Evolutionary conservation across 2,113 vertebrate genomes (phyloP), one percentile per base, ranked within the genome.

Genomic region (Tringa solitaria): DNA sequence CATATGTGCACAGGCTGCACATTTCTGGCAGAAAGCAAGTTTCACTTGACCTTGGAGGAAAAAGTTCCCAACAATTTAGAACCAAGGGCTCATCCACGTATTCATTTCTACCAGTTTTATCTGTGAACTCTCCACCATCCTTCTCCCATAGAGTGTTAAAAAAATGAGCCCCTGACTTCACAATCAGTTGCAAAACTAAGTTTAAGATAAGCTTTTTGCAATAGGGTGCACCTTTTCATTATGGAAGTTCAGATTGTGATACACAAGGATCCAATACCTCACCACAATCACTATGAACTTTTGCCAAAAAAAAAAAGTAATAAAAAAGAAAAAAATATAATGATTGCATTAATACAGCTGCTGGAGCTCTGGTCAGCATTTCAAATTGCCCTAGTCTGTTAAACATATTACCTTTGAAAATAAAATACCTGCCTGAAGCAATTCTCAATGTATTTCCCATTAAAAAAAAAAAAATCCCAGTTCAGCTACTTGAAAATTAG

Each of bases 21-120:
- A 19, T 72, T 39, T 83, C 81, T 68, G 79, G 33, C 80, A 89
- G 43, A 75, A 54, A 89, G 11, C 3, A 93, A 73, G 8, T 37
- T 87, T 43, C 78, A 16, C 23, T 13, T 89, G 89, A 92, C 73
- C 97, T 96, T 92, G 41, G 41, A 95, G 68, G 75, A 90, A 92
- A 77, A 82, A 74, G 14, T 89, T 86, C 30, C 56, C 46, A 46
- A 53, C 8, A 79, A 46, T 83, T 81, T 54, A 75, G 86, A 95
- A 32, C 32, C 23, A 61, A 76, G 7, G 48, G 20, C 39, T 73
- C 32, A 75, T 26, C 67, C 14, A 0, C 10, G 1, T 76, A 2
- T 7, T 5, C 28, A 12, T 69, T 80, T 77, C 72, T n/a, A 53
- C 10, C 1, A 6, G 14, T 17, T 93, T 80, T 50, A 65, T 15